Evolutionary conservation across 2,797 vertebrate genomes (phyloP).

Genomic region (Acropternis orthonyx): DNA sequence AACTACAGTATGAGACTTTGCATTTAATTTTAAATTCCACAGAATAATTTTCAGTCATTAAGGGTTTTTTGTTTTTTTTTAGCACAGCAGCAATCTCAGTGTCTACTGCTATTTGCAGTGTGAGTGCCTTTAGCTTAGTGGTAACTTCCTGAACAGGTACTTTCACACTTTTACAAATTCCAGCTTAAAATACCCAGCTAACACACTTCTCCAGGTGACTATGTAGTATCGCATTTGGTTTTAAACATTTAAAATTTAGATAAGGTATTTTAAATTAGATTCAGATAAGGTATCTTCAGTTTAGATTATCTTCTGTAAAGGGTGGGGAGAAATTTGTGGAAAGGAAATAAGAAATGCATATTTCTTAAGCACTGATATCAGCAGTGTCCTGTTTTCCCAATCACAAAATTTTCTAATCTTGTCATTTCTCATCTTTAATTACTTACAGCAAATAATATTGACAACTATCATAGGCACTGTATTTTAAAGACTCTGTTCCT

Average conservation of each 20-base stretch:
- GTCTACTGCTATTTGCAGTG: not conserved
- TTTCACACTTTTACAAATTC: not conserved
- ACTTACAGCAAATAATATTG: not conserved
- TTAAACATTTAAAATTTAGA: not conserved
- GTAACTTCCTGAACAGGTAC: fast-evolving
- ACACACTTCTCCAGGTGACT: not conserved
- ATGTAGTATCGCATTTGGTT: not conserved
- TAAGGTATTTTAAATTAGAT: not conserved
- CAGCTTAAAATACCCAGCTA: not conserved
- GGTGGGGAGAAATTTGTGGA: not conserved
- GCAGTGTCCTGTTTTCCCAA: not conserved
- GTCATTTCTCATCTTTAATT: not conserved
- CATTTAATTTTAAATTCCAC: not conserved
- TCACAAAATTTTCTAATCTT: not conserved
- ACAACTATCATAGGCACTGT: not conserved
- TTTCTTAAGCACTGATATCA: not conserved
- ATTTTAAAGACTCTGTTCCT: not conserved
- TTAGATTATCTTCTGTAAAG: not conserved
- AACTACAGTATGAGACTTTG: not conserved
- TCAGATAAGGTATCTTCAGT: not conserved
- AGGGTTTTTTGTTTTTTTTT: fast-evolving
- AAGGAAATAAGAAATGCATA: not conserved
- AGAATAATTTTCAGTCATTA: not conserved
- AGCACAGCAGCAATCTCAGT: not conserved
- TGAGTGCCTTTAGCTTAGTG: not conserved